A percentile compares a stretch with the other conserved stretches of the same genome.
Evolutionary conservation across 2,888 invertebrate genomes (phyloP).

Genomic region (Troides helena): DNA sequence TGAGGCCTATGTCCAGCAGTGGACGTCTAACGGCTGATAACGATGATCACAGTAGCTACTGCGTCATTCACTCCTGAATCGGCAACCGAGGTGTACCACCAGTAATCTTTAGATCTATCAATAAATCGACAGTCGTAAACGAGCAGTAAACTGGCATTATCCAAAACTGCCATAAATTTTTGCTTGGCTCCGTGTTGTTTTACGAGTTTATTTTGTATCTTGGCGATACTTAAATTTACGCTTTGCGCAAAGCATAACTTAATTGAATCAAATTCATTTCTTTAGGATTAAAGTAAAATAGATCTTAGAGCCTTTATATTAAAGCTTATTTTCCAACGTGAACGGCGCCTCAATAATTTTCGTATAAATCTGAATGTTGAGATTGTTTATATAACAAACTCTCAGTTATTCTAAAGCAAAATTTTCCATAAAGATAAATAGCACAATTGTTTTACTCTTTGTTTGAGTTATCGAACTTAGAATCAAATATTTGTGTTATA

Average conservation of each 20-base stretch:
- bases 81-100: no score
- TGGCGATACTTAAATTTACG: slow-evolving; percentile 35
- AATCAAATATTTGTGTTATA: not conserved
- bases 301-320: not conserved
- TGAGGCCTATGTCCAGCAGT: no score
- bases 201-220: slow-evolving; percentile 53
- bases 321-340: slow-evolving; percentile 1
- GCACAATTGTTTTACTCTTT: not conserved
- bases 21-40: no score
- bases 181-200: slow-evolving; percentile 50
- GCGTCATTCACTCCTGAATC: no score
- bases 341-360: slow-evolving; percentile 9
- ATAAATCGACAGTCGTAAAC: slow-evolving; percentile 18
- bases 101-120: slow-evolving; percentile 2
- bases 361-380: slow-evolving; percentile 18
- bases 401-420: slow-evolving; percentile 13
- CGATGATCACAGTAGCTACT: no score
- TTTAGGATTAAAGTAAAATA: not conserved
- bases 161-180: slow-evolving; percentile 48
- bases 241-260: slow-evolving; percentile 45
- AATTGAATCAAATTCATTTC: slow-evolving; percentile 42
- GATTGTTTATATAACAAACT: slow-evolving; percentile 16
- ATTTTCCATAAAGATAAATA: slow-evolving; percentile 4
- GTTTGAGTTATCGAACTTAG: not conserved
- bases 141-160: slow-evolving; percentile 35